Evolutionary conservation across 2,888 invertebrate species (phyloP), one percentile per base, ranked within the genome.

Genomic region (Philonicus albiceps): DNA sequence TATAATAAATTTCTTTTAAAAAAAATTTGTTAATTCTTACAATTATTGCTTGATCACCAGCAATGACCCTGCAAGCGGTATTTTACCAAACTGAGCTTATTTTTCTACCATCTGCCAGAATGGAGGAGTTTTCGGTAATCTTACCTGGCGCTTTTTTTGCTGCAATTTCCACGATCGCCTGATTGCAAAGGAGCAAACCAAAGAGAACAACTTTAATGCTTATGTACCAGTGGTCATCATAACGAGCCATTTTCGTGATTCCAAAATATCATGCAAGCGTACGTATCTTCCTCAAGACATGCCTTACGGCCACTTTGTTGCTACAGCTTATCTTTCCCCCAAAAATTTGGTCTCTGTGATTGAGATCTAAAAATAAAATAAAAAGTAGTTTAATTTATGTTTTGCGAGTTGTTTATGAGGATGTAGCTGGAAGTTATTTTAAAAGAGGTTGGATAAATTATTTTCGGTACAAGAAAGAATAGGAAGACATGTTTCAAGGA

Each of bases 151-250:
- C 76, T 74, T 53, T 85, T 73, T 86, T 81, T 86, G 86, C 88
- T 27, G 85, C 27, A 53, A 86, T 73, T 73, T 87, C 81, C 16
- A 86, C 64, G 37, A 83, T 55, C 19, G 64, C 64, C 34, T 87
- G 74, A 72, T 80, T 85, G 55, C 49, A 87, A 72, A 87, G 73
- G 16, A 87, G 72, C 74, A 88, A 34, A 27, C 64, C 64, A 43
- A 87, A 27, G 30, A 87, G 40, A 83, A 74, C 74, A 74, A 87
- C 75, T 55, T 40, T 53, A 34, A 87, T 88, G 87, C 89, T 90
- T 87, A 80, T 81, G 86, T 90, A 88, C 90, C 90, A 90, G 88
- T 90, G 90, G 89, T 90, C 89, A 90, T 91, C 91, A 90, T 89
- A 90, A 88, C 89, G 90, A 87, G 90, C 90, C 91, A 91, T 91